Base-by-base conservation (phyloP, 2,888 invertebrate species). In the Stenolophus ochropezus region DNA sequence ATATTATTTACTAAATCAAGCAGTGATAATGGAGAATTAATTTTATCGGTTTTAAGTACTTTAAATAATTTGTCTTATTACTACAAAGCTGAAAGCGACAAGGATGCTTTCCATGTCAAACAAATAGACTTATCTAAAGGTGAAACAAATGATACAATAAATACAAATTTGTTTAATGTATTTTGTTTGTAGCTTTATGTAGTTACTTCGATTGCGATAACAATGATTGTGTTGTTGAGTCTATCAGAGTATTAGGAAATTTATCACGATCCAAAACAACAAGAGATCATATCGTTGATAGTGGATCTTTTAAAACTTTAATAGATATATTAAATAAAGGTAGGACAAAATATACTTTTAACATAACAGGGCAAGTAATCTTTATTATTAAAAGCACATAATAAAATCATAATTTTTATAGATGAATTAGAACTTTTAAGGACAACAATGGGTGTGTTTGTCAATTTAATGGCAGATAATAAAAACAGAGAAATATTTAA, bases 21-120 rank as follows among this genome's bases (percentile, higher is more conserved):
- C 86, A 91, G 89, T 76, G 92, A 92, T 84, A 92, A 92, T 84
- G 94, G 94, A 85, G 96, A 96, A 87, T 88, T 97, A 58, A 92
- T 95, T 1, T 91, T 95, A 82, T 96, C 96, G 3, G 93, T 94
- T 11, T 89, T 96, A 61, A 95, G 96, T 5, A 95, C 96, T 0
- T 90, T 97, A 83, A 97, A 96, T 89, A 97, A 97, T 89, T 90
- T 97, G 77, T 96, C 96, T 1, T 97, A 94, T 89, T 95, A 95
- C 88, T 91, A 93, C 76, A 91, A 89, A 5, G 88, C 89, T 23
- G 89, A 90, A 79, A 85, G 88, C 58, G 88, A 89, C 75, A 84
- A 86, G 61, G 89, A 90, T 83, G 88, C 90, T 56, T 90, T 91
- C 84, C 90, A 91, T 76, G 85, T 89, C 5, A 89, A 91, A 82